Percentiles rank a stretch among this genome's conserved stretches.
Conservation (phyloP, 2,888 invertebrate genomes). For the Rhingia rostrata region DNA sequence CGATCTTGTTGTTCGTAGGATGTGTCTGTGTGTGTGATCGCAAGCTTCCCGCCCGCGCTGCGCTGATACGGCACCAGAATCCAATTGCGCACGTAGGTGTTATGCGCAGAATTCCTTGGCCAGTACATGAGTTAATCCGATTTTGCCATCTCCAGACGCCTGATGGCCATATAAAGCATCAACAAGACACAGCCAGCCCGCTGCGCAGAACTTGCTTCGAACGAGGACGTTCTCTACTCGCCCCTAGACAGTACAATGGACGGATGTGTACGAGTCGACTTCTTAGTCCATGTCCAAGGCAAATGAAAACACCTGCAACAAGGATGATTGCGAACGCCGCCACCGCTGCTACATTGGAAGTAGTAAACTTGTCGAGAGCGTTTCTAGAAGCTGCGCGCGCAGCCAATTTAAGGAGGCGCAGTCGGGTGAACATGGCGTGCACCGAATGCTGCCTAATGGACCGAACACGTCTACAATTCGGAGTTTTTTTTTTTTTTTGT, state of each 20-base stretch:
- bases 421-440: constrained; percentile 20
- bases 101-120: constrained; percentile 49
- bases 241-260: constrained; percentile 6
- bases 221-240: constrained; percentile 23
- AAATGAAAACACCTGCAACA: constrained; percentile 69
- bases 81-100: constrained; percentile 65
- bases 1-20: constrained; percentile 51
- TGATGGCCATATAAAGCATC: constrained; percentile 62
- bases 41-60: constrained; percentile 58
- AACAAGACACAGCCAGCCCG: constrained; percentile 34
- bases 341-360: constrained; percentile 15
- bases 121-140: constrained; percentile 58
- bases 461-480: constrained; percentile 64
- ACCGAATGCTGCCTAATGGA: constrained; percentile 54
- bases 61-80: constrained; percentile 63
- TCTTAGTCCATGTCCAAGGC: constrained; percentile 36
- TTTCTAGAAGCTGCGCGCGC: constrained; percentile 56
- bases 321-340: constrained; percentile 47
- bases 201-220: constrained; percentile 20
- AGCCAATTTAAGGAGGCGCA: constrained; percentile 53
- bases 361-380: constrained; percentile 51
- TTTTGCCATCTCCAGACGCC: constrained; percentile 66
- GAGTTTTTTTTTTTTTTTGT: constrained; percentile 24
- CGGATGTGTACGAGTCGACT: constrained; percentile 44
- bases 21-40: constrained; percentile 37